These are phyloP conservation scores for Drosophila meridiana DNA, from an alignment of 2,888 invertebrate species.

Conservation along the genomic window DNA sequence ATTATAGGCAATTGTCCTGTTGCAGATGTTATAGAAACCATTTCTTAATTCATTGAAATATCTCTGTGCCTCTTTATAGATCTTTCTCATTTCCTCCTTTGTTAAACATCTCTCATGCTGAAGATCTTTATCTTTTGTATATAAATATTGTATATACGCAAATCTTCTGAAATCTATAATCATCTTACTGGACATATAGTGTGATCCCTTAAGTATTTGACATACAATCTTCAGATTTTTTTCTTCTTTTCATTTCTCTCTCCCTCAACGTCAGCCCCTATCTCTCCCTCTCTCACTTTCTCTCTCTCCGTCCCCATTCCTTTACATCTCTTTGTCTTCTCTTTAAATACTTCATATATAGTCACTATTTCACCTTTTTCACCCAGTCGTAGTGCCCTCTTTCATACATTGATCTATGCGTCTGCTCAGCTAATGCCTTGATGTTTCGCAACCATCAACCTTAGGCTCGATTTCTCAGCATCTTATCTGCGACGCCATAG, in stretches of 20 bases:
- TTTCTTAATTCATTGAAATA: too few species aligned
- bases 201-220: background rate
- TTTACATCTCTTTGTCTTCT: background rate
- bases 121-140: too few species aligned
- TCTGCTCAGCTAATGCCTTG: too few species aligned
- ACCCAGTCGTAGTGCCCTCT: background rate
- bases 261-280: too few species aligned
- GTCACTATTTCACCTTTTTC: background rate
- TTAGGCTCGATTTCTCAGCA: background rate
- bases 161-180: background rate
- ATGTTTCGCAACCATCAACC: background rate
- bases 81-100: too few species aligned
- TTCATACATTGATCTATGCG: background rate
- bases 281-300: background rate
- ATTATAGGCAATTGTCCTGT: too few species aligned
- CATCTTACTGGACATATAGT: background rate
- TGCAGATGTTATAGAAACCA: too few species aligned
- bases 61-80: too few species aligned
- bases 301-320: too few species aligned
- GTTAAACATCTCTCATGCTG: too few species aligned
- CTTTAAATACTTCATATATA: background rate
- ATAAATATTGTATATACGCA: background rate
- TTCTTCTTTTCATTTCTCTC: background rate
- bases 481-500: constrained; percentile 11
- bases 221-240: background rate